These are phyloP conservation scores for Palythoa grandiflora DNA, from an alignment of 92 coral and sea anemone species.

Conservation along the genomic window DNA sequence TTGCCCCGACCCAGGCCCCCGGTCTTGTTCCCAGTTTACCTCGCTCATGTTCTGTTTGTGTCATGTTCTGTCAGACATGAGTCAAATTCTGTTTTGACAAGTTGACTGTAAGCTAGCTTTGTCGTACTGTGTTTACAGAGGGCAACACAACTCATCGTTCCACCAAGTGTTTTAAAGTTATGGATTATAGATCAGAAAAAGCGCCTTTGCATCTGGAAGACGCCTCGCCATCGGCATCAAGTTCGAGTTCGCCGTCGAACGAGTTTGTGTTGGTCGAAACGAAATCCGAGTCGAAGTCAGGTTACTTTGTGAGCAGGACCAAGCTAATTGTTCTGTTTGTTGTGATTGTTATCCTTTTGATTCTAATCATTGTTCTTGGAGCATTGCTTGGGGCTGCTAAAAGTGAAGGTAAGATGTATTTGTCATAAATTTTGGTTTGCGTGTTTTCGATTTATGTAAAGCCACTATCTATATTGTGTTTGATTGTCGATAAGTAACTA, in stretches of 20 bases:
- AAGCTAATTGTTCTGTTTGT: constrained; percentile 49
- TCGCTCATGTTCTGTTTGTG: not conserved
- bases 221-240: not conserved
- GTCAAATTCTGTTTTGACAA: not conserved
- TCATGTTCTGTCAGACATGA: not conserved
- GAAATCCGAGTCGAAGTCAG: constrained; percentile 4
- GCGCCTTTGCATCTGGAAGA: not conserved
- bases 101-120: too few relatives aligned
- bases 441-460: too few relatives aligned
- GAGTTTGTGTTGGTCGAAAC: constrained; percentile 14
- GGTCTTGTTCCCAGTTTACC: not conserved
- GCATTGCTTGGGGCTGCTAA: constrained; percentile 68
- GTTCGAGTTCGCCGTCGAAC: constrained; percentile 4
- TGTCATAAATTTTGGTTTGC: not conserved
- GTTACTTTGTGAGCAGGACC: constrained; percentile 57
- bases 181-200: not conserved
- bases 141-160: not conserved
- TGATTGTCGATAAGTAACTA: too few relatives aligned
- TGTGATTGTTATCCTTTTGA: constrained; percentile 49
- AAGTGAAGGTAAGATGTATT: not conserved
- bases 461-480: too few relatives aligned
- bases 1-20: not conserved
- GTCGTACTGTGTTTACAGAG: not conserved
- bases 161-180: not conserved
- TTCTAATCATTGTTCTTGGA: constrained; percentile 60